phyloP scores from a whole-genome alignment of 1,140 invertebrate species.

The Vanessa tameamea region DNA sequence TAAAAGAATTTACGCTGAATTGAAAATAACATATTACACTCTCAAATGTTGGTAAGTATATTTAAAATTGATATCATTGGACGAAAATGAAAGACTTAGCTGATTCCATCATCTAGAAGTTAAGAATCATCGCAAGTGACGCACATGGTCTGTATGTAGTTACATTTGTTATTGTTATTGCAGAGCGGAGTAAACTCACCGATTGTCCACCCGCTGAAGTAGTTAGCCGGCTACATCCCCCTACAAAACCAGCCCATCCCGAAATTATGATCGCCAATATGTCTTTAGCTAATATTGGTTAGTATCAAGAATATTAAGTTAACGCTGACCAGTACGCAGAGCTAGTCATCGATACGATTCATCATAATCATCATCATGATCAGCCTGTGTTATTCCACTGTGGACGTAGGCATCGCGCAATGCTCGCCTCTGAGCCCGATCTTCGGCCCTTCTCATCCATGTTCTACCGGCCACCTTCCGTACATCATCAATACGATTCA shows the following conservation, averaged over 20 bases:
- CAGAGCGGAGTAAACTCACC: slow-evolving; percentile 35
- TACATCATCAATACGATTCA: background rate
- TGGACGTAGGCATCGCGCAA: no score
- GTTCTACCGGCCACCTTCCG: background rate
- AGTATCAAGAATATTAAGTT: slow-evolving; percentile 28
- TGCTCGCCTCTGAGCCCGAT: no score
- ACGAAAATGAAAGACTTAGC: background rate
- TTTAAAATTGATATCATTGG: background rate
- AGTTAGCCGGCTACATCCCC: slow-evolving; percentile 22
- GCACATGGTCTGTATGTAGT: slow-evolving; percentile 28
- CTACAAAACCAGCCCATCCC: slow-evolving; percentile 24
- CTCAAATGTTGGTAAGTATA: background rate
- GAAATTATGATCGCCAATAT: slow-evolving; percentile 46
- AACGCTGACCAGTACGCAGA: background rate
- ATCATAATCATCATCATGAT: background rate
- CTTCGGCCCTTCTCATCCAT: no score
- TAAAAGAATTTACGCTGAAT: background rate
- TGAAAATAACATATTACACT: background rate
- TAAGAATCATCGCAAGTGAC: background rate
- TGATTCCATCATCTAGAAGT: background rate
- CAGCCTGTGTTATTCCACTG: no score
- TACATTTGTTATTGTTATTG: slow-evolving; percentile 32
- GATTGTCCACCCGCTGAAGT: slow-evolving; percentile 36
- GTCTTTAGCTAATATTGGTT: slow-evolving; percentile 54
- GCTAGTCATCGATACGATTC: background rate